These are phyloP conservation scores for Euzetes globulus DNA, from an alignment of 2,888 invertebrate genomes.

Conservation along the genomic window DNA sequence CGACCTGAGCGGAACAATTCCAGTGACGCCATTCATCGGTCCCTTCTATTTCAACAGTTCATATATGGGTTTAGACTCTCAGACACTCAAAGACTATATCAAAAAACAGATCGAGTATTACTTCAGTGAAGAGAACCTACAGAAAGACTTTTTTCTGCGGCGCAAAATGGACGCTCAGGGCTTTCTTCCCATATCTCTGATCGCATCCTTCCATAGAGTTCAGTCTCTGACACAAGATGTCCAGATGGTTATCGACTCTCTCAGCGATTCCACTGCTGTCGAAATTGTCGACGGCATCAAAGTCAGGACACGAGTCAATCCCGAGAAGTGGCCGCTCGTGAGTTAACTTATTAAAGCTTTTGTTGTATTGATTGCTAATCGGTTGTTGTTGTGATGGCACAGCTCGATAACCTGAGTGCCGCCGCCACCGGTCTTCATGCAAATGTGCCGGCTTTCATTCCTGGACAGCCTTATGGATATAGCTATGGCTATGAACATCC, in stretches of 20 bases:
- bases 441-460: conserved; percentile 37
- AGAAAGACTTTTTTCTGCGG: conserved; percentile 89
- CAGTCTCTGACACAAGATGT: conserved; percentile 77
- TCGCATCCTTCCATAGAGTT: conserved; percentile 92
- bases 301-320: conserved; percentile 69
- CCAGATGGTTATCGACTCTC: conserved; percentile 68
- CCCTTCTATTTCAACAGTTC: conserved; percentile 36
- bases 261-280: conserved; percentile 73
- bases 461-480: conserved; percentile 36
- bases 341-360: neutral
- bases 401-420: conserved; percentile 16
- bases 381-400: neutral
- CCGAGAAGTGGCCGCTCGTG: conserved; percentile 71
- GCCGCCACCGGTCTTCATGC: conserved; percentile 32
- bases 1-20: conserved; percentile 34
- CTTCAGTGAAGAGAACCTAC: conserved; percentile 92
- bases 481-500: conserved; percentile 1
- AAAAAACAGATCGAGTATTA: conserved; percentile 96
- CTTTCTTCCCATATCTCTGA: conserved; percentile 81
- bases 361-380: neutral
- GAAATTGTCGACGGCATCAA: conserved; percentile 67
- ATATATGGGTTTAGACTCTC: conserved; percentile 50
- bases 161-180: conserved; percentile 94
- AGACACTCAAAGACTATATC: conserved; percentile 70
- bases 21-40: conserved; percentile 39